These are phyloP conservation scores for Albula goreensis DNA, from an alignment of 2,113 vertebrate genomes.

Conservation along the genomic window DNA sequence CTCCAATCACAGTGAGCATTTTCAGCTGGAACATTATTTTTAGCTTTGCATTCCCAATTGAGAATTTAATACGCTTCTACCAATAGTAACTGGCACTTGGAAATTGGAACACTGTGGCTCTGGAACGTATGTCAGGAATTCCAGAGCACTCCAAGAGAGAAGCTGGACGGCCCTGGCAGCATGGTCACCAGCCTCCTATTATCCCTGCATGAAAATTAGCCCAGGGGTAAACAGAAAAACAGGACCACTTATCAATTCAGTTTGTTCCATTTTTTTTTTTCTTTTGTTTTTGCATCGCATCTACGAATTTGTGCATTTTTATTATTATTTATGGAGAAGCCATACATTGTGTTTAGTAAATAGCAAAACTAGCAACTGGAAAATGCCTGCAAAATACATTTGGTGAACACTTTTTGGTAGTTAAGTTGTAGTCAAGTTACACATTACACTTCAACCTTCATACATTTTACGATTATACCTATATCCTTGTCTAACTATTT, in stretches of 20 bases:
- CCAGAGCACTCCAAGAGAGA: not conserved
- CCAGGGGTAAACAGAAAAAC: not conserved
- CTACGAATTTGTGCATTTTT: not conserved
- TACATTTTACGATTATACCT: too few relatives aligned
- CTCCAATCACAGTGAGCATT: constrained; percentile 33
- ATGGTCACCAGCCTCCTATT: constrained; percentile 1
- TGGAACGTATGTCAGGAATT: constrained; percentile 21
- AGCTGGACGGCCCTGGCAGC: not conserved
- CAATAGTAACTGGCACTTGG: constrained; percentile 50
- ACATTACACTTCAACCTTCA: too few relatives aligned
- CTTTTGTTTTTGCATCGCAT: not conserved
- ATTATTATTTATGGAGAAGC: too few relatives aligned
- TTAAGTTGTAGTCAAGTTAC: too few relatives aligned
- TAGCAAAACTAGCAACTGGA: too few relatives aligned
- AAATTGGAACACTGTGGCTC: constrained; percentile 42
- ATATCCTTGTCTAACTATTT: too few relatives aligned
- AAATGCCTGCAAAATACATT: too few relatives aligned
- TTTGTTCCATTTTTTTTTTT: too few relatives aligned
- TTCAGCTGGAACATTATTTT: constrained; percentile 65
- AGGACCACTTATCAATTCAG: not conserved
- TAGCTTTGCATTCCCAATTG: constrained; percentile 60
- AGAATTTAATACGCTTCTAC: constrained; percentile 61
- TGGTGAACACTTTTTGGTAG: too few relatives aligned
- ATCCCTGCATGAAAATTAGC: not conserved
- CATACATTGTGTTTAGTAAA: too few relatives aligned